A percentile compares a stretch with the other conserved stretches of the same genome.
phyloP scores from a whole-genome alignment of 2,113 vertebrate species.

The Arenaria interpres region DNA sequence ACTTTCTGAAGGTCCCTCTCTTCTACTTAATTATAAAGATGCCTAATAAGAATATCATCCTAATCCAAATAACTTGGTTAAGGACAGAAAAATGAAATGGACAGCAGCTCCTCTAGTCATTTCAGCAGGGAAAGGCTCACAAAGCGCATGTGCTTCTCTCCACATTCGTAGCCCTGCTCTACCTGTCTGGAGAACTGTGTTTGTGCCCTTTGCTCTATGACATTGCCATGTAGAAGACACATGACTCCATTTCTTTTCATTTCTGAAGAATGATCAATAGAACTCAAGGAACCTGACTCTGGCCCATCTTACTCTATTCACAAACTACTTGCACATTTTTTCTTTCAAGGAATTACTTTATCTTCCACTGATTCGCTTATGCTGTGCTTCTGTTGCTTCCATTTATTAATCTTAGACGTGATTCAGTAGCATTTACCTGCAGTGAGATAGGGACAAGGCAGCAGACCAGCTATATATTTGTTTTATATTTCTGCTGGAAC shows the following conservation, averaged over 20 bases:
- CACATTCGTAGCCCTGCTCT: not conserved
- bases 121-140: not conserved
- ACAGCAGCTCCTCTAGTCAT: not conserved
- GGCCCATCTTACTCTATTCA: not conserved
- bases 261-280: not conserved
- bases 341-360: not conserved
- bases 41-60: not conserved
- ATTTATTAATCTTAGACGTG: not conserved
- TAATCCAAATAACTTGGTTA: not conserved
- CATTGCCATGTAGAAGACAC: rapidly evolving
- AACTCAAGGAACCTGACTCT: not conserved
- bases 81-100: not conserved
- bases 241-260: not conserved
- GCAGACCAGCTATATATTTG: not conserved
- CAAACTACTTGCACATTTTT: not conserved
- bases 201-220: not conserved
- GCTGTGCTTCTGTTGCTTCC: not conserved
- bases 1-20: not conserved
- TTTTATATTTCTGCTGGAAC: not conserved
- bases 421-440: not conserved
- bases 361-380: not conserved
- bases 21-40: not conserved
- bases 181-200: rapidly evolving
- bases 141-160: not conserved
- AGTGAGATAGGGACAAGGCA: not conserved